Evolutionary conservation across 2,888 invertebrate genomes (phyloP).

Genomic region (Andrena fulva): DNA sequence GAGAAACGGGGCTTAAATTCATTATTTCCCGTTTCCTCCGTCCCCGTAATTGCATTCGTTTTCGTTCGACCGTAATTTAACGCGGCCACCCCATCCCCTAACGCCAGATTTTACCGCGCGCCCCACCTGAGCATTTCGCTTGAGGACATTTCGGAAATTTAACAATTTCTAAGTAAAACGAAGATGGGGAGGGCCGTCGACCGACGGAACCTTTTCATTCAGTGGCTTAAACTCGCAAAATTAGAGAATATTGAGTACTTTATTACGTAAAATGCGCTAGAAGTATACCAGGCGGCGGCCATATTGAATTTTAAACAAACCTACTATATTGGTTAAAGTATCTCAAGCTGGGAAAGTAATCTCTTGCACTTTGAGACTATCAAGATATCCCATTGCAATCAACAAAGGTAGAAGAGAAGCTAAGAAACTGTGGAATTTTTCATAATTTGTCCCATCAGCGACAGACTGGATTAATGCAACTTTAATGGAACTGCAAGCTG

Average conservation of each 20-base stretch:
- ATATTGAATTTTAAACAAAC: background rate
- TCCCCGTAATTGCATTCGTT: slow-evolving; percentile 68
- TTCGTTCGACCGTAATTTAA: slow-evolving; percentile 63
- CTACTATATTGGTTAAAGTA: background rate
- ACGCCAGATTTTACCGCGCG: background rate
- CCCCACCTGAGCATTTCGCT: background rate
- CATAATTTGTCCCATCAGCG: background rate
- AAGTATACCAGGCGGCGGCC: background rate
- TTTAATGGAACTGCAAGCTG: background rate
- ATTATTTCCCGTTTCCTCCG: slow-evolving; percentile 72
- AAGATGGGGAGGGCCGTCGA: background rate
- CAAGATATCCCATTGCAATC: background rate
- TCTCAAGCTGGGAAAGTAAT: background rate
- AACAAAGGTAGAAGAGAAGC: background rate
- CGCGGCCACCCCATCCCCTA: slow-evolving; percentile 48
- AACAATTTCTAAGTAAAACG: background rate
- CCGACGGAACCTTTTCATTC: background rate
- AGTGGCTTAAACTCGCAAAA: background rate
- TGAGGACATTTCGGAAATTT: background rate
- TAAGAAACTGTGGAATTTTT: background rate
- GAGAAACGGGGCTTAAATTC: slow-evolving; percentile 73
- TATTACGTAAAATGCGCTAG: background rate
- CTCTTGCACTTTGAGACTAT: background rate
- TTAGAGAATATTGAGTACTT: background rate
- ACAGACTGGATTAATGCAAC: background rate